A percentile compares a stretch with the other conserved stretches of the same genome.
Conservation (phyloP, 2,113 vertebrate species). For the Leucopternis melanops region DNA sequence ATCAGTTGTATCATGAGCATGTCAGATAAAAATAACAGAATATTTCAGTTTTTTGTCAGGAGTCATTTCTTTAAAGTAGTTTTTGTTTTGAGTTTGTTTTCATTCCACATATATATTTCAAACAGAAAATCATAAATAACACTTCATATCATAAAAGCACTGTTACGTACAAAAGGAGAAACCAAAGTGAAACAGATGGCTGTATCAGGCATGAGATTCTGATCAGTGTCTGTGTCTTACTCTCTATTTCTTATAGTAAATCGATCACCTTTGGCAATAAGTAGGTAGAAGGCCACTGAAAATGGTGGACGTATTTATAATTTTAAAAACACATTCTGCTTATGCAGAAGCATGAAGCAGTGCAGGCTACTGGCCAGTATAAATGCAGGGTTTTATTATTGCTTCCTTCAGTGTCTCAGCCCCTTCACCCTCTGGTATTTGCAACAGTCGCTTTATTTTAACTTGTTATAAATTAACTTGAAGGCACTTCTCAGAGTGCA, state of each 20-base stretch:
- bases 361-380: not conserved
- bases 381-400: not conserved
- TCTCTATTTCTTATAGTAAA: not conserved
- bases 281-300: not conserved
- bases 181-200: not conserved
- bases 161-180: not conserved
- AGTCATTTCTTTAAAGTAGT: not conserved
- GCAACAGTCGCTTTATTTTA: not conserved
- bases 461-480: not conserved
- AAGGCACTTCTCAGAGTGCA: not conserved
- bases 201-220: not conserved
- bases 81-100: not conserved
- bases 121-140: not conserved
- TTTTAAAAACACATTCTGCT: not conserved
- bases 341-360: not conserved
- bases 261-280: not conserved
- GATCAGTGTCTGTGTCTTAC: not conserved
- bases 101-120: not conserved
- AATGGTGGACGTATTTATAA: not conserved
- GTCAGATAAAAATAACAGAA: not conserved
- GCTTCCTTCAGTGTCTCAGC: not conserved
- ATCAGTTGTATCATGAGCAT: not conserved
- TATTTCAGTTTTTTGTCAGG: not conserved
- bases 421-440: not conserved
- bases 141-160: not conserved